These are phyloP conservation scores for Hofmannophila pseudospretella DNA, from an alignment of 2,888 invertebrate genomes.

Conservation along the genomic window DNA sequence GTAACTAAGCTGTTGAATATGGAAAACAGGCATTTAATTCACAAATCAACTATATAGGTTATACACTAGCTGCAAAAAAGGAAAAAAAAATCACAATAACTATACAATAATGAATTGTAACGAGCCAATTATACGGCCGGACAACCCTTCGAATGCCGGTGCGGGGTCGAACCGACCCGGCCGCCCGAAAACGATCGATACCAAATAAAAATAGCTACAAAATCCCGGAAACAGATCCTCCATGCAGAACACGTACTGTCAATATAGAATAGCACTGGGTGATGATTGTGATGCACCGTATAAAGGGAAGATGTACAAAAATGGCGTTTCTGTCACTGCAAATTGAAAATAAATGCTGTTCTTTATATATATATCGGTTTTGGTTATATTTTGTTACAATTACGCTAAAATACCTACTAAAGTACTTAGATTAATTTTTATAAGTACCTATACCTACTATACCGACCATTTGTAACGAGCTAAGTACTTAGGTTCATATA, in stretches of 20 bases:
- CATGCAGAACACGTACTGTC: slow-evolving; percentile 71
- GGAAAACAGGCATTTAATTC: no score
- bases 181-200: slow-evolving; percentile 48
- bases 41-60: no score
- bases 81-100: slow-evolving; percentile 44
- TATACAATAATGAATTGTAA: slow-evolving; percentile 70
- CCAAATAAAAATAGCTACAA: slow-evolving; percentile 69
- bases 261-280: slow-evolving; percentile 67
- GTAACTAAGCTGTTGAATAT: no score
- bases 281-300: slow-evolving; percentile 72
- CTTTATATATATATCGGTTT: no score
- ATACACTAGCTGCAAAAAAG: slow-evolving; percentile 31
- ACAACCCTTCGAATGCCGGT: slow-evolving; percentile 61
- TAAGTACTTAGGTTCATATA: no score
- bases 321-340: slow-evolving; percentile 43
- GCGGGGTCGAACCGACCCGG: slow-evolving; percentile 37
- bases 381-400: no score
- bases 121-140: slow-evolving; percentile 69
- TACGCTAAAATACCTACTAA: no score
- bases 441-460: no score
- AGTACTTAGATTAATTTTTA: no score
- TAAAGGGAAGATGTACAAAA: slow-evolving; percentile 44
- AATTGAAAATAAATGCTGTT: slow-evolving; percentile 63
- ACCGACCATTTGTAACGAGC: no score
- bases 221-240: slow-evolving; percentile 61